These are phyloP conservation scores for Anoplolepis gracilipes DNA, from an alignment of 1,140 invertebrate species.

Conservation along the genomic window DNA sequence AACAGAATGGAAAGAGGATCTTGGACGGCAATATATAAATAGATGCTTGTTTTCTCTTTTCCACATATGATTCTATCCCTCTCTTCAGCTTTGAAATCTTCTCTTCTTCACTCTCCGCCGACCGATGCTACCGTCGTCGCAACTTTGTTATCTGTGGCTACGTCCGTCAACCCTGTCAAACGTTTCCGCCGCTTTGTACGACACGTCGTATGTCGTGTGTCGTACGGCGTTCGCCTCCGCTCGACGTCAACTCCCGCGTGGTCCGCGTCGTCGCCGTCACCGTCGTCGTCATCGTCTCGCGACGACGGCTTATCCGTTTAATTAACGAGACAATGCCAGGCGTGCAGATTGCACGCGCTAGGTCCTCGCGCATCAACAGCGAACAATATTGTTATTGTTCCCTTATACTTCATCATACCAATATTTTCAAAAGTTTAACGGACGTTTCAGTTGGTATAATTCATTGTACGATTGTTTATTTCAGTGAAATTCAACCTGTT, in stretches of 20 bases:
- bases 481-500: background rate
- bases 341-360: constrained; percentile 72
- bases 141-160: constrained; percentile 76
- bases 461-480: constrained; percentile 41
- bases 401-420: constrained; percentile 11
- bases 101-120: background rate
- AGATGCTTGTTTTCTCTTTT: constrained; percentile 11
- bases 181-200: constrained; percentile 79
- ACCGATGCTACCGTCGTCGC: constrained; percentile 42
- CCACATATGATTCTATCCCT: background rate
- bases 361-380: constrained; percentile 70
- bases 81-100: constrained; percentile 19
- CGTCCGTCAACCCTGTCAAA: constrained; percentile 80
- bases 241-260: constrained; percentile 30
- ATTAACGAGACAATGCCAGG: constrained; percentile 84
- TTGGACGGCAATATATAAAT: background rate
- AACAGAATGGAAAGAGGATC: background rate
- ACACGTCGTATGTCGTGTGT: too few species aligned
- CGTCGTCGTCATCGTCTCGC: constrained; percentile 37
- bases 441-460: constrained; percentile 5
- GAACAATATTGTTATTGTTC: constrained; percentile 79
- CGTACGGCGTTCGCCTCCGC: constrained; percentile 41
- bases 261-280: constrained; percentile 16
- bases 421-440: constrained; percentile 46
- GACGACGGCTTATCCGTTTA: constrained; percentile 83